These are phyloP conservation scores for Lochmaea crataegi DNA, from an alignment of 2,888 invertebrate genomes.

Conservation along the genomic window DNA sequence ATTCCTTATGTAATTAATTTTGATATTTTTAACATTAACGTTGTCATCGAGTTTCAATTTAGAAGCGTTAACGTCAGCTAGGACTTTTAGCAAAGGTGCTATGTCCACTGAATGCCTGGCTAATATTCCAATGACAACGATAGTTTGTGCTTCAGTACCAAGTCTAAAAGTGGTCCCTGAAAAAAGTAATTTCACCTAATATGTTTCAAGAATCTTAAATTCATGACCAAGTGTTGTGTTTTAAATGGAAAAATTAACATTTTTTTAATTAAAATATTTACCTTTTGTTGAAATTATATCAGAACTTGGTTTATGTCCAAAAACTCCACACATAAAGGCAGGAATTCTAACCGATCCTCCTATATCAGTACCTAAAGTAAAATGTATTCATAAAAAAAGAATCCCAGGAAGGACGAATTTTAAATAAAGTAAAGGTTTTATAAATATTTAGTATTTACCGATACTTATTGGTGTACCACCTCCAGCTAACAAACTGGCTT, in stretches of 20 bases:
- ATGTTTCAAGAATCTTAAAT: background rate
- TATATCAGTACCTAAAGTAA: constrained; percentile 80
- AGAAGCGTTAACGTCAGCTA: constrained; percentile 69
- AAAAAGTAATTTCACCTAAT: constrained; percentile 22
- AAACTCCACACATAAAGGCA: constrained; percentile 89
- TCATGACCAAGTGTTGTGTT: background rate
- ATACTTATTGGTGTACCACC: constrained; percentile 87
- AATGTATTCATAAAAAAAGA: background rate
- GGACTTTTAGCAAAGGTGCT: constrained; percentile 77
- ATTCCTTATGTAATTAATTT: constrained; percentile 81
- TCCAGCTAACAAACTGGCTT: constrained; percentile 80
- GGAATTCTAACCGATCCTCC: constrained; percentile 97
- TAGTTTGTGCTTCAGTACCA: constrained; percentile 76
- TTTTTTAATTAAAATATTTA: constrained; percentile 35
- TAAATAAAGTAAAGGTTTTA: background rate
- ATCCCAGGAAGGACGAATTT: background rate
- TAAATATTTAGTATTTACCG: constrained; percentile 65
- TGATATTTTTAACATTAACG: constrained; percentile 76
- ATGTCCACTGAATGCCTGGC: constrained; percentile 84
- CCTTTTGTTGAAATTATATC: constrained; percentile 65
- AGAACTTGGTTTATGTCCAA: constrained; percentile 82
- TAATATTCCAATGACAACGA: constrained; percentile 88
- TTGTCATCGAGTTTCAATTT: constrained; percentile 70
- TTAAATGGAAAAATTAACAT: background rate
- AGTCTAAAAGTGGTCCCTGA: constrained; percentile 76